Base-by-base conservation (phyloP, 2,113 vertebrate genomes). In the Ictalurus furcatus region DNA sequence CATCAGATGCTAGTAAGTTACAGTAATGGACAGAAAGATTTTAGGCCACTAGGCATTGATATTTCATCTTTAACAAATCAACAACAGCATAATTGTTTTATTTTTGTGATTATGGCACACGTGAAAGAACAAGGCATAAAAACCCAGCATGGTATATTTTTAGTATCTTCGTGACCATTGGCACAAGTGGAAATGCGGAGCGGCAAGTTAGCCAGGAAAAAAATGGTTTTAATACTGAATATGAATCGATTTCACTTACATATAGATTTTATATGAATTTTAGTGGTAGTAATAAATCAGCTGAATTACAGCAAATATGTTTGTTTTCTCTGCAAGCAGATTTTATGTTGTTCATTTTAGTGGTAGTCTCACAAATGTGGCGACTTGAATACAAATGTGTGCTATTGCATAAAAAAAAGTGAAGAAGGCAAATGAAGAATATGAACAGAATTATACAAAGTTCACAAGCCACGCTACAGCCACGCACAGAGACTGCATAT, bases 11-110 rank as follows among this genome's bases (percentile, higher is more conserved):
- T 56, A 79, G 21, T 28, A 63, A 74, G 65, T 61, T 73, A 88
- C 59, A 80, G 30, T 84, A 71, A 85, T 73, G 4, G 56, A 78
- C 44, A 81, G 37, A 82, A 87, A 71, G 54, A 67, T 58, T 84
- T 88, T 56, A 52, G 40, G 71, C 79, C 73, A 85, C 63, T 65
- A 69, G 83, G 48, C 34, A 84, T 83, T 25, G 48, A 79, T 61
- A 61, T 78, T 85, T 59, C 79, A 82, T 85, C 7, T 16, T n/a
- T 16, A 79, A 54, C 76, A 76, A 37, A 48, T 90, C 78, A 91
- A 87, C 80, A 89, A 89, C 74, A 90, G 34, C 48, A 30, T 56
- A 79, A 40, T 7, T 34, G 30, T 30, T 34, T 11, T 67, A 67
- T 13, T 67, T 67, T 13, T 67, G 28, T 67, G 63, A 67, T 67